Conservation (phyloP, 2,797 vertebrate species). For the Enteromius fasciolatus region DNA sequence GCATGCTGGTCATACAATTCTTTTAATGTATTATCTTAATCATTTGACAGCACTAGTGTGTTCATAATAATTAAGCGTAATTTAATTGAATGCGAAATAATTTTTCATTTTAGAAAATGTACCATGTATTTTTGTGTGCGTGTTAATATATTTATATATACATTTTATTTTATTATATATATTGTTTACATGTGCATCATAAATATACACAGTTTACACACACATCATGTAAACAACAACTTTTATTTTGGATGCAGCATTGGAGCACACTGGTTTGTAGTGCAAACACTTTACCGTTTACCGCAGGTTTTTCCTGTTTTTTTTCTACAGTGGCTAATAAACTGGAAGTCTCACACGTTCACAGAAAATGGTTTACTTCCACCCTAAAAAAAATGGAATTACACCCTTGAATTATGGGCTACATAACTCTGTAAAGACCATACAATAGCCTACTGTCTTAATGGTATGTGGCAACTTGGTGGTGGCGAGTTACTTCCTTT, state of each 20-base stretch:
- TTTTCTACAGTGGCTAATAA: background rate
- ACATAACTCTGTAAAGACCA: constrained; percentile 19
- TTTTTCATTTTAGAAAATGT: too few species aligned
- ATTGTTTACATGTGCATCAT: too few species aligned
- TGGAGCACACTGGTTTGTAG: background rate
- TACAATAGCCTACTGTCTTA: constrained; percentile 6
- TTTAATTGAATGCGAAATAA: too few species aligned
- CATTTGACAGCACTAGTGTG: too few species aligned
- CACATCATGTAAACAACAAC: background rate
- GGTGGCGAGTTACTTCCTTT: constrained; percentile 32
- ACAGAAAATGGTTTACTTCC: background rate
- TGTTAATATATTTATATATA: too few species aligned
- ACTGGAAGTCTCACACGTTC: background rate
- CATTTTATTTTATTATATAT: too few species aligned
- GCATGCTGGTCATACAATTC: too few species aligned
- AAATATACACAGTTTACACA: too few species aligned
- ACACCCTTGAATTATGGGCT: constrained; percentile 9
- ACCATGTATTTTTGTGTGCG: too few species aligned
- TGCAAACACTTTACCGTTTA: background rate
- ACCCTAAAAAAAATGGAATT: background rate
- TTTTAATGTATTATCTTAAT: too few species aligned
- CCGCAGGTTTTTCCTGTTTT: background rate
- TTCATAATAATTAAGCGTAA: too few species aligned
- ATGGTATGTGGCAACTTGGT: background rate
- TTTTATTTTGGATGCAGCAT: background rate